Conservation (phyloP, 2,888 invertebrate genomes). For the Erpobdella octoculata region DNA sequence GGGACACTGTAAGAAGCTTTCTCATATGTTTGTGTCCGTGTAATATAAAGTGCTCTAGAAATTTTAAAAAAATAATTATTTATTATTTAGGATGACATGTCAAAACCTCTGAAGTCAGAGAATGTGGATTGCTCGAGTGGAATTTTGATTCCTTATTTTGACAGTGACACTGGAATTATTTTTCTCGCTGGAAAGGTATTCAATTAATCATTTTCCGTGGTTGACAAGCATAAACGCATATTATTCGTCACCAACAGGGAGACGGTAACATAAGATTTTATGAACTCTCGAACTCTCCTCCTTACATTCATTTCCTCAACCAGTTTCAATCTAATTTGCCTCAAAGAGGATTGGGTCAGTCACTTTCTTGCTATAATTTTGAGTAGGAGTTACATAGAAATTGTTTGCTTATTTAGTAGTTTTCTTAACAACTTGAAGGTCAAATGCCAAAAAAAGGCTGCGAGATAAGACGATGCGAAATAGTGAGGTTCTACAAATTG, state of each 20-base stretch:
- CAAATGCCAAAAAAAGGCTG: constrained; percentile 97
- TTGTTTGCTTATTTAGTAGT: not conserved
- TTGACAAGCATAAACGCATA: too few species aligned
- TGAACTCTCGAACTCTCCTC: constrained; percentile 83
- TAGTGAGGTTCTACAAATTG: constrained; percentile 85
- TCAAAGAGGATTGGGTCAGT: constrained; percentile 67
- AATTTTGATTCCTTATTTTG: constrained; percentile 94
- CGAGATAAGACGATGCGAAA: constrained; percentile 87
- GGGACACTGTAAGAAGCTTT: constrained; percentile 50
- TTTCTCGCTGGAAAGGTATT: constrained; percentile 83
- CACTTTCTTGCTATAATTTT: not conserved
- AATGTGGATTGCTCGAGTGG: constrained; percentile 68
- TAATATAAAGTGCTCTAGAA: too few species aligned
- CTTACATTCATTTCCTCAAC: constrained; percentile 90
- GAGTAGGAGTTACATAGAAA: not conserved
- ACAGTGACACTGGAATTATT: constrained; percentile 87
- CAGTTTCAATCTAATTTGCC: constrained; percentile 96
- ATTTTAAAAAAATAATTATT: too few species aligned
- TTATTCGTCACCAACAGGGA: constrained; percentile 64
- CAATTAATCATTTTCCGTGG: not conserved
- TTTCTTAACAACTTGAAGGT: constrained; percentile 41
- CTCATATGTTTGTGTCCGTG: too few species aligned
- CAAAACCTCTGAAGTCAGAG: constrained; percentile 45
- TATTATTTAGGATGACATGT: constrained; percentile 51
- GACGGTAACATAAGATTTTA: constrained; percentile 94